phyloP scores from a whole-genome alignment of 2,888 invertebrate genomes.

The Morinoia aosen region DNA sequence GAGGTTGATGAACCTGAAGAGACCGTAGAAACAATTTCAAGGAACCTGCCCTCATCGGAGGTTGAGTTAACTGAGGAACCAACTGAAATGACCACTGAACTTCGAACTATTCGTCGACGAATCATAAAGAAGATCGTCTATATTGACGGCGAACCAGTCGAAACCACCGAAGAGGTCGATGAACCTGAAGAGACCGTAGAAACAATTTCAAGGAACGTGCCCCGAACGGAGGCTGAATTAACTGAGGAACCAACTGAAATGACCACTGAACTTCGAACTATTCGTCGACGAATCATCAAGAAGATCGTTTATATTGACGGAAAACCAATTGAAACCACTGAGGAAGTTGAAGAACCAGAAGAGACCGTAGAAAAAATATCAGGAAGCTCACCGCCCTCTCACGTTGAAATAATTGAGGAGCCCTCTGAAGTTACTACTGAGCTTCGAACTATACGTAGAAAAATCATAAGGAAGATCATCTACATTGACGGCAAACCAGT shows the following conservation, averaged over 20 bases:
- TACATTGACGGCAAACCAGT: constrained; percentile 50
- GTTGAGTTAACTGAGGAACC: constrained; percentile 14
- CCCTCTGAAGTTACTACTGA: background rate
- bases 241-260: constrained; percentile 44
- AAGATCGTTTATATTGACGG: constrained; percentile 62
- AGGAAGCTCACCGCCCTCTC: constrained; percentile 42
- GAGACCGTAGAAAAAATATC: constrained; percentile 54
- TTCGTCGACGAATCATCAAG: constrained; percentile 59
- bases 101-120: constrained; percentile 3
- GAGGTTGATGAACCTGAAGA: constrained; percentile 59
- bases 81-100: background rate
- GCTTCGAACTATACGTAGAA: background rate
- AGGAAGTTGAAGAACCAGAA: constrained; percentile 59
- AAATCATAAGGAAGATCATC: constrained; percentile 54
- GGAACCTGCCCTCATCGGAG: background rate
- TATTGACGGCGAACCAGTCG: background rate
- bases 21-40: background rate
- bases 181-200: background rate
- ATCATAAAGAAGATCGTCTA: constrained; percentile 48
- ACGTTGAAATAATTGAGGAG: background rate
- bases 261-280: constrained; percentile 37
- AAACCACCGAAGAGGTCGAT: constrained; percentile 33
- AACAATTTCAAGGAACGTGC: too few species aligned
- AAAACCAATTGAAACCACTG: constrained; percentile 57
- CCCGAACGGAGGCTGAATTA: background rate